phyloP scores from a whole-genome alignment of 2,888 invertebrate genomes.

The Camptogramma bilineatum region DNA sequence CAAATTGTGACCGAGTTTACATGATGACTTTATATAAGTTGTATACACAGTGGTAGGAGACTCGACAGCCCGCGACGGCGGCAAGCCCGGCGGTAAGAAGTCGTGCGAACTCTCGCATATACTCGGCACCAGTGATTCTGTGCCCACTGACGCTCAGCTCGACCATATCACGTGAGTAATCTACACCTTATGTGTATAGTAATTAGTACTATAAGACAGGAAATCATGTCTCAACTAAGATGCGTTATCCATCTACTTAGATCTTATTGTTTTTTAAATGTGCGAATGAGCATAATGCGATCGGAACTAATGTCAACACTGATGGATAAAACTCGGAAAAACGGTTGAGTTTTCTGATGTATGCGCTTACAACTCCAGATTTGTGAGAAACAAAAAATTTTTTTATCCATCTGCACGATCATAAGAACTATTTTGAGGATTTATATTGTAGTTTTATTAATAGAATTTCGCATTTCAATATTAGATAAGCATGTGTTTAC shows the following conservation, averaged over 20 bases:
- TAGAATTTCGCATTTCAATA: background rate
- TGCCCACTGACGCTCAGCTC: constrained; percentile 91
- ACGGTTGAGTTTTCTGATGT: no score
- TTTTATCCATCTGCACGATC: no score
- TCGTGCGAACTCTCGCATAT: constrained; percentile 95
- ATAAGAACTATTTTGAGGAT: no score
- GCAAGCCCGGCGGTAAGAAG: constrained; percentile 87
- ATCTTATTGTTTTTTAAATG: background rate
- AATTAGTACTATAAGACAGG: background rate
- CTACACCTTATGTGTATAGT: background rate
- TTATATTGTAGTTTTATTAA: background rate
- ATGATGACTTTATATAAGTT: constrained; percentile 25
- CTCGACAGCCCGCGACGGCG: constrained; percentile 90
- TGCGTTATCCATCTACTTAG: background rate
- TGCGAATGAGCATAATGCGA: no score
- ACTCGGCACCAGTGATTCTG: constrained; percentile 92
- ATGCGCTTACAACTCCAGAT: no score
- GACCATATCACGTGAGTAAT: constrained; percentile 88
- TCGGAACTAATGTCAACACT: no score
- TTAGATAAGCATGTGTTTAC: background rate
- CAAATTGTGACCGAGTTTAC: no score
- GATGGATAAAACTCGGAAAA: background rate
- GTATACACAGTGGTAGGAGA: constrained; percentile 89
- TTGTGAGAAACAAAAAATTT: background rate
- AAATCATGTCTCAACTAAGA: no score